phyloP scores from a whole-genome alignment of 2,888 invertebrate genomes.

The Uropetala carovei region DNA sequence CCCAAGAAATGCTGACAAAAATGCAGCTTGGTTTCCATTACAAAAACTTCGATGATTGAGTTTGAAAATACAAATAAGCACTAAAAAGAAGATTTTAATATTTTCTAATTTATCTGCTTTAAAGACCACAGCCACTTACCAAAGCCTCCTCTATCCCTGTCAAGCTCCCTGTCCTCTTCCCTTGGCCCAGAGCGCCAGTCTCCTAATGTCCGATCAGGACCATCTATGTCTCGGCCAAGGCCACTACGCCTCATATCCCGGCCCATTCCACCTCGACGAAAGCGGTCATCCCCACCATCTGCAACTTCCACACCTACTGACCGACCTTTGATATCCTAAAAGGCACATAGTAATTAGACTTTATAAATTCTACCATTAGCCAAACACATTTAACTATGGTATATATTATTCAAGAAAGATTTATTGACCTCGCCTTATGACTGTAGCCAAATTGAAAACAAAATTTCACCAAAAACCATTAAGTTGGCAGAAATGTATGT shows the following conservation, averaged over 20 bases:
- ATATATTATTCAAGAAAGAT: not conserved
- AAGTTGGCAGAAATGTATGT: too few species aligned
- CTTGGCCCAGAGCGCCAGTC: slow-evolving; percentile 87
- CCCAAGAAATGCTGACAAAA: too few species aligned
- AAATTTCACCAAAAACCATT: too few species aligned
- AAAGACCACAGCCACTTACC: too few species aligned
- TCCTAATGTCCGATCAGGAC: slow-evolving; percentile 83
- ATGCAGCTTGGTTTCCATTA: too few species aligned
- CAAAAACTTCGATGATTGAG: too few species aligned
- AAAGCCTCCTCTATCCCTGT: slow-evolving; percentile 74
- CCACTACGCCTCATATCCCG: slow-evolving; percentile 75
- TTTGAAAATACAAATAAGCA: too few species aligned
- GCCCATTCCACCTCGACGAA: slow-evolving; percentile 78
- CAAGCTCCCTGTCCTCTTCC: slow-evolving; percentile 75
- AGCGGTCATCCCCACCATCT: slow-evolving; percentile 84
- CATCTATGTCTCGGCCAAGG: slow-evolving; percentile 75
- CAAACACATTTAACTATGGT: not conserved
- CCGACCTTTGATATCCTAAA: slow-evolving; percentile 84
- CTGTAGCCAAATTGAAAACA: too few species aligned
- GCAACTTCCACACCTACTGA: slow-evolving; percentile 89
- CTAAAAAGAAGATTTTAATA: too few species aligned
- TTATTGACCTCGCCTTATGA: not conserved
- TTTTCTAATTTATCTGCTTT: too few species aligned
- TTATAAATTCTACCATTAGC: not conserved
- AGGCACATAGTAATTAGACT: slow-evolving; percentile 65